Conservation (phyloP, 2,113 vertebrate genomes). For the Chlorodrepanis virens region DNA sequence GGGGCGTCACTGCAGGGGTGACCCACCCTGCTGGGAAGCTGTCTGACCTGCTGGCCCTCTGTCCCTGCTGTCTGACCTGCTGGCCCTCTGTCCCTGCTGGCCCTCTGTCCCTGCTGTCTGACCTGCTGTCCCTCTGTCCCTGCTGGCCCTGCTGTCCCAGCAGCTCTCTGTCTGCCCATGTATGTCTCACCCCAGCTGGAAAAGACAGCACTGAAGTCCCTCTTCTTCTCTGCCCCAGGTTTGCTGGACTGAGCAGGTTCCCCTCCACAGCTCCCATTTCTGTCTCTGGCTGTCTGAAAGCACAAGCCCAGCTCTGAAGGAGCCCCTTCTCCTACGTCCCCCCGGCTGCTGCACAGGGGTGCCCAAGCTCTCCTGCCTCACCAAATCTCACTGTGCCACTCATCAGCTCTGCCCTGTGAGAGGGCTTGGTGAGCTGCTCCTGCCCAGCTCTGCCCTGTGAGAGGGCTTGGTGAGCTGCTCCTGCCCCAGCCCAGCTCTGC, state of each 20-base stretch:
- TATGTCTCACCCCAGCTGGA: neutral
- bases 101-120: too few species aligned
- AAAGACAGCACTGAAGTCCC: neutral
- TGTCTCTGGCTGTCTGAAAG: neutral
- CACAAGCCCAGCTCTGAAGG: neutral
- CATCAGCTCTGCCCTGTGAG: neutral
- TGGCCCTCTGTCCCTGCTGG: too few species aligned
- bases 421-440: neutral
- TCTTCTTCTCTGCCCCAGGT: neutral
- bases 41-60: neutral
- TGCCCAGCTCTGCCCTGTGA: neutral
- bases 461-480: neutral
- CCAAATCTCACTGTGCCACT: neutral
- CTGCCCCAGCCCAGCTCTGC: neutral
- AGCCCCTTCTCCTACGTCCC: fast-evolving
- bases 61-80: neutral
- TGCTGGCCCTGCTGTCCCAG: neutral
- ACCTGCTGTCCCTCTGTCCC: too few species aligned
- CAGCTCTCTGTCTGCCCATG: neutral
- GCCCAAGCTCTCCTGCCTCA: neutral
- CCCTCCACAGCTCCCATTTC: neutral
- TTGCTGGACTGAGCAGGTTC: neutral
- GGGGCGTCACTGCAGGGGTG: neutral
- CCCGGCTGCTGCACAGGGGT: neutral
- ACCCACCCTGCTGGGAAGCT: neutral